Base-by-base conservation (phyloP, 2,113 vertebrate genomes). In the Myotis yumanensis region DNA sequence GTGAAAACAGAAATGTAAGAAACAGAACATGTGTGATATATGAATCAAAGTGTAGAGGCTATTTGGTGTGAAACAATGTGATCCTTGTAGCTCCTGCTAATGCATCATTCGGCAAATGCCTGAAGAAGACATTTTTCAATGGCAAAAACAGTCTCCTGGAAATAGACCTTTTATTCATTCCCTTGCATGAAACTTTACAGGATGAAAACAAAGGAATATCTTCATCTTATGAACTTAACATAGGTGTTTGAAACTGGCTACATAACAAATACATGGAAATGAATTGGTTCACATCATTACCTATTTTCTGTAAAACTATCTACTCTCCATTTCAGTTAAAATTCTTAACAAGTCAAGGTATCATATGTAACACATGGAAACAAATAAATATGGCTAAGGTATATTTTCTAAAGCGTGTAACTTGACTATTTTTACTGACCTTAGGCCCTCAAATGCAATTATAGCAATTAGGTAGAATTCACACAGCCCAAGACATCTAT, bases 31-130 rank as follows among this genome's bases (percentile, higher is more conserved):
- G 87, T 97, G 87, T 96, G 93, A 95, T 94, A 93, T 66, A 92
- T 88, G 79, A 96, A 96, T 86, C 86, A 90, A 97, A 84, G 80
- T 43, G 73, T n/a, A 79, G 76, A 68, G 32, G 82, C 28, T 92
- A 75, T 72, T 92, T 16, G 62, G 84, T 66, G 91, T 91, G 90
- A 97, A 97, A 87, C 79, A 95, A 86, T 85, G 89, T 23, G 84
- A 96, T 95, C 97, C 86, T 84, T 93, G 79, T 94, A 11, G 59
- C 71, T 96, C 95, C 86, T 96, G 96, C 93, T 95, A 93, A 12
- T 96, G 88, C 71, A 96, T 97, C 96, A 22, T 7, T 80, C 48
- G 12, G 77, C 14, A 75, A 96, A 93, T n/a, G 90, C 84, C 37
- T 59, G 25, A 89, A 95, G 91, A 96, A 86, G 86, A 90, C 91